These are phyloP conservation scores for Boleophthalmus pectinirostris DNA, from an alignment of 2,113 vertebrate species.

Conservation along the genomic window DNA sequence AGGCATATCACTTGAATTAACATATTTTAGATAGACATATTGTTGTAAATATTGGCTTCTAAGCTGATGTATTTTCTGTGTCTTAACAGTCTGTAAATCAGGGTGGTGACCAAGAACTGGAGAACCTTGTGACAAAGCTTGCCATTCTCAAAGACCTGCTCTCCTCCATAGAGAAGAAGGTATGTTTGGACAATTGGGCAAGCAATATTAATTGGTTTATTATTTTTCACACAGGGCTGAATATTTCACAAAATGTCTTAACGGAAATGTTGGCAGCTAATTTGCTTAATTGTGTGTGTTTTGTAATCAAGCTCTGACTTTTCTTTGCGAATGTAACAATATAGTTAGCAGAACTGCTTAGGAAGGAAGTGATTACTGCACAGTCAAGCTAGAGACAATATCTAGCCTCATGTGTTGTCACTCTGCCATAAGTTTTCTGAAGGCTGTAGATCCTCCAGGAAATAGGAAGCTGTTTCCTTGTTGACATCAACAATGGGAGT, in stretches of 20 bases:
- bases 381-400: conserved; percentile 32
- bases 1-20: neutral
- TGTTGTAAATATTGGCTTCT: neutral
- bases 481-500: conserved; percentile 22
- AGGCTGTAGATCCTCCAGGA: conserved; percentile 39
- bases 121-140: conserved; percentile 90
- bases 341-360: conserved; percentile 7
- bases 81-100: conserved; percentile 80
- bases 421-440: conserved; percentile 31
- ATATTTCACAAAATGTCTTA: neutral
- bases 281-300: neutral
- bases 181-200: conserved; percentile 39
- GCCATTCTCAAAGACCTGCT: conserved; percentile 94
- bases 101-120: conserved; percentile 91
- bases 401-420: conserved; percentile 37
- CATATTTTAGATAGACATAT: neutral
- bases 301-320: conserved; percentile 1
- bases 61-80: neutral
- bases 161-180: conserved; percentile 94
- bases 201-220: neutral
- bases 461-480: conserved; percentile 48
- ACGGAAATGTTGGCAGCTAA: neutral
- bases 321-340: neutral
- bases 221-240: neutral
- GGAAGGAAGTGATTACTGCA: conserved; percentile 44